Percentiles rank a stretch among this genome's conserved stretches.
Conservation (phyloP, 2,113 vertebrate species). For the Zootoca vivipara region DNA sequence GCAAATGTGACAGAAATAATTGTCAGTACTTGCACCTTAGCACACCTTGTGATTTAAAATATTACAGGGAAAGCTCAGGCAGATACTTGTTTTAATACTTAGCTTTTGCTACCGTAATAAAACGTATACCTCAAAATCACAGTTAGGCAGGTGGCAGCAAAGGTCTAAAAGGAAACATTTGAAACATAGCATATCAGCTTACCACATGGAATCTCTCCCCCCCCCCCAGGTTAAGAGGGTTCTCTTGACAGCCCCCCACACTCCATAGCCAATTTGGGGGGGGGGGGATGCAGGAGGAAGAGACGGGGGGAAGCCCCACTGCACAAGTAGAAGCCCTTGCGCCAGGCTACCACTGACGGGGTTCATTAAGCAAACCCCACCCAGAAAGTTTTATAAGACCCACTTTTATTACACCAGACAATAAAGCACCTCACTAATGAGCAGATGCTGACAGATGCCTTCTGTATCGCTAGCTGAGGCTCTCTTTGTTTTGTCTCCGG, state of each 20-base stretch:
- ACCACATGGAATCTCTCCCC: too few relatives aligned
- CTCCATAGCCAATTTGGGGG: too few relatives aligned
- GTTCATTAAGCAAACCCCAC: too few relatives aligned
- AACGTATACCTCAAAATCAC: background rate
- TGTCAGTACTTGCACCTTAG: background rate
- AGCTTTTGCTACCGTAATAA: background rate
- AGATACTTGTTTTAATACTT: constrained; percentile 3
- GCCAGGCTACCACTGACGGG: too few relatives aligned
- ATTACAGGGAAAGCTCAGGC: background rate
- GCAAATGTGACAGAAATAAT: background rate
- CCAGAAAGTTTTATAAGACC: constrained; percentile 2
- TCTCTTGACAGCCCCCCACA: too few relatives aligned
- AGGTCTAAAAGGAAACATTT: background rate
- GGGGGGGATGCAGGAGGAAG: too few relatives aligned
- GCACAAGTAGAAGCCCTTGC: too few relatives aligned
- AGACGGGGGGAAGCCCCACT: too few relatives aligned
- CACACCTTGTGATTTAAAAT: background rate
- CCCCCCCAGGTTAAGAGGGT: too few relatives aligned
- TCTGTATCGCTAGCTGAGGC: constrained; percentile 9
- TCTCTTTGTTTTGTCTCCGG: constrained; percentile 21
- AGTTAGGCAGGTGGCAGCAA: background rate
- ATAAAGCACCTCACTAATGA: constrained; percentile 27
- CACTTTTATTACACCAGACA: background rate
- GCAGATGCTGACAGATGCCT: constrained; percentile 23
- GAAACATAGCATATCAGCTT: background rate